phyloP scores from a whole-genome alignment of 2,888 invertebrate genomes.

The Blastobasis adustella region DNA sequence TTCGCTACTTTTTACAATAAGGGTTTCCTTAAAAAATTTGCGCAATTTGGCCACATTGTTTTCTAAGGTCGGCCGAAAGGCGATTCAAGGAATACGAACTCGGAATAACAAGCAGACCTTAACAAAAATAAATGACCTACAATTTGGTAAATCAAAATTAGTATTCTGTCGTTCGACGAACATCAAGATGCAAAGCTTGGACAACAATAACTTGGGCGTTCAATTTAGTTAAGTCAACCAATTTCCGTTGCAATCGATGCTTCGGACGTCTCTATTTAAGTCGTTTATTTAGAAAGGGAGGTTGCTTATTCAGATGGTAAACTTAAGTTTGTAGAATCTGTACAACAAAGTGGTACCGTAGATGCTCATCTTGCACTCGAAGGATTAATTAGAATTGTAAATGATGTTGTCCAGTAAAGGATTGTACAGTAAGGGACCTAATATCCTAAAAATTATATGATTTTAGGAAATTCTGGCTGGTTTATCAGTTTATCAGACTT shows the following conservation, averaged over 20 bases:
- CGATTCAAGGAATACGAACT: background rate
- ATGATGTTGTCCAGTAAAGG: conserved; percentile 28
- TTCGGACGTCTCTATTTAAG: too few relatives aligned
- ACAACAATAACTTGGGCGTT: conserved; percentile 41
- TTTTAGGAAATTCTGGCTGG: too few relatives aligned
- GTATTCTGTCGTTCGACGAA: conserved; percentile 33
- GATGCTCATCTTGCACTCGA: conserved; percentile 52
- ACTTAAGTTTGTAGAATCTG: background rate
- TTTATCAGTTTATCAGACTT: too few relatives aligned
- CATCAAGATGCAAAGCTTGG: conserved; percentile 64
- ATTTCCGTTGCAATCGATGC: background rate
- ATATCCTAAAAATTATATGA: background rate
- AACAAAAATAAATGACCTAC: conserved; percentile 10
- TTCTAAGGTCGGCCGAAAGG: background rate
- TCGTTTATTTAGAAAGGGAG: background rate
- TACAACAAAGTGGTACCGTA: conserved; percentile 35
- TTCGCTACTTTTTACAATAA: too few relatives aligned
- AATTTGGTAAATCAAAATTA: conserved; percentile 42
- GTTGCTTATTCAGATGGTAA: background rate
- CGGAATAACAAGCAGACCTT: conserved; percentile 2
- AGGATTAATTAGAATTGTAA: conserved; percentile 70
- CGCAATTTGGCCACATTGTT: background rate
- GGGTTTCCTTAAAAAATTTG: too few relatives aligned
- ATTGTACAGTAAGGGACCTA: background rate
- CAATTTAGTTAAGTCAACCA: conserved; percentile 31